Evolutionary conservation across 2,797 vertebrate genomes (phyloP), one percentile per base, ranked within the genome.

Genomic region (Siniperca undulata): DNA sequence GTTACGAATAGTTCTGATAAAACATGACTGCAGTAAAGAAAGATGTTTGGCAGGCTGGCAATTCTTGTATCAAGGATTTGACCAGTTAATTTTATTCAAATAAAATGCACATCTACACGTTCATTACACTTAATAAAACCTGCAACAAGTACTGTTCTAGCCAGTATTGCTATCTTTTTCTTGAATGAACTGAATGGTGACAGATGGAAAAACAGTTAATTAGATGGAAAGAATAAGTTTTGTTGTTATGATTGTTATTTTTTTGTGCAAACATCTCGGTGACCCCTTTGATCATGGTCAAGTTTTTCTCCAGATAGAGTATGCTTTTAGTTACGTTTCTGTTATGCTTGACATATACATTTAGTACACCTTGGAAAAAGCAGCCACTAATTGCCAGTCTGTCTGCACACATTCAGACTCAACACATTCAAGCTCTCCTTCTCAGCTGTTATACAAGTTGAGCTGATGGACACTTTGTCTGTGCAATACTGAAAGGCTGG

Each of bases 351-450:
- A 84, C 73, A 85, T 87, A 68, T 80, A 78, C 53, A 83, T 83
- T 77, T 76, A 40, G 50, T 60, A 62, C 79, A 80, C 82, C 62
- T 85, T 60, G 30, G 70, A 80, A 66, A 90, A 76, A 75, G 76
- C 69, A 65, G 70, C 65, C 52, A 10, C 64, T 86, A 87, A 90
- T 86, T 86, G 82, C 82, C 16, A 42, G 58, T 85, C 66, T 77
- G 52, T 83, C 75, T 85, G 67, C 66, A 53, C 68, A 72, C 68
- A 72, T 81, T 73, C 61, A 79, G 64, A 74, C 36, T 84, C 30
- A 68, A 58, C 59, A 69, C 64, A 77, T 52, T 68, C 38, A 62
- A 52, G 59, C 40, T 85, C 64, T 76, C 10, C 7, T 7, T 74
- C 67, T 77, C 42, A 86, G 67, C 75, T 55, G 48, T 61, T 64